These are phyloP conservation scores for Helarctos malayanus DNA, from an alignment of 2,797 vertebrate species.

Conservation along the genomic window DNA sequence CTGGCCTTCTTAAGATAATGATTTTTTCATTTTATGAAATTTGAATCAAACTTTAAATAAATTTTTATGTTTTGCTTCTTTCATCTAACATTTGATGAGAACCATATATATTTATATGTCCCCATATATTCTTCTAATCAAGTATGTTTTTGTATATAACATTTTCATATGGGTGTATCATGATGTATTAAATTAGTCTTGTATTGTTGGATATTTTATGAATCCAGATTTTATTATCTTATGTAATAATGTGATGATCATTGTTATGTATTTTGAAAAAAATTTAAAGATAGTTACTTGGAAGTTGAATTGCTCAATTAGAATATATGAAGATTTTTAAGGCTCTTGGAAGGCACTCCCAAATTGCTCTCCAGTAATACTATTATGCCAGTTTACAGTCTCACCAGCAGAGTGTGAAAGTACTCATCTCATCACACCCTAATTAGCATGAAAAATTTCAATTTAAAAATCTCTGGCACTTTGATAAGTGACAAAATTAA, in stretches of 20 bases:
- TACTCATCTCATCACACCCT: not conserved
- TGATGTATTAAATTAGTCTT: not conserved
- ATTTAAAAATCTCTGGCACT: constrained; percentile 22
- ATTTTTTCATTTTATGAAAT: constrained; percentile 38
- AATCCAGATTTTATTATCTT: not conserved
- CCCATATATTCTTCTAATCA: not conserved
- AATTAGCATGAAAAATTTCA: constrained; percentile 67
- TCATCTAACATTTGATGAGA: constrained; percentile 16
- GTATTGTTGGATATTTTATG: not conserved
- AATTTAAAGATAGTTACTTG: not conserved
- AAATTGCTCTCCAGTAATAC: constrained; percentile 36
- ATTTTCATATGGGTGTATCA: constrained; percentile 1
- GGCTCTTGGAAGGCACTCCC: constrained; percentile 24
- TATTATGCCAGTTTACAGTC: constrained; percentile 28
- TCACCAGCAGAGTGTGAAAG: constrained; percentile 52
- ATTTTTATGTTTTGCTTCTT: not conserved
- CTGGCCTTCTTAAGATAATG: not conserved
- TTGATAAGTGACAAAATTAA: constrained; percentile 61
- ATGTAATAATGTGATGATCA: not conserved
- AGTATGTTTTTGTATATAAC: not conserved
- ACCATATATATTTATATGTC: not conserved
- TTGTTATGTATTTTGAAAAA: constrained; percentile 30
- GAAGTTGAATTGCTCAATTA: constrained; percentile 27
- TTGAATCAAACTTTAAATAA: constrained; percentile 23
- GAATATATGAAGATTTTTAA: constrained; percentile 42